These are phyloP conservation scores for Platyscapa corneri DNA, from an alignment of 1,140 invertebrate genomes.

Conservation along the genomic window DNA sequence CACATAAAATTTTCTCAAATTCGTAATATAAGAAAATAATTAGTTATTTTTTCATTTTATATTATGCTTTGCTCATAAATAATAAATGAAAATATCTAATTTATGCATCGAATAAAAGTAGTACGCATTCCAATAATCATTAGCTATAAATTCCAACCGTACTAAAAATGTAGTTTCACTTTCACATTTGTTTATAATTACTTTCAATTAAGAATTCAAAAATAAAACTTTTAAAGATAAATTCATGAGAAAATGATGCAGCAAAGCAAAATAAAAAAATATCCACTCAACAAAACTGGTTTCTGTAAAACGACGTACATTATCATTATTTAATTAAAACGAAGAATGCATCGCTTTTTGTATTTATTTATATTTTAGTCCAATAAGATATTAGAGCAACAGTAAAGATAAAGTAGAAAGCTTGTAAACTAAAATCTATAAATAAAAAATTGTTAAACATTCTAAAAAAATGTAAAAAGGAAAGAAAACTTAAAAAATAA, in stretches of 20 bases:
- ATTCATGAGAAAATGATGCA: background rate
- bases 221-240: background rate
- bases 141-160: background rate
- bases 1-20: background rate
- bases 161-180: background rate
- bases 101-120: background rate
- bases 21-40: background rate
- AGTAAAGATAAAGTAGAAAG: too few relatives aligned
- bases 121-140: background rate
- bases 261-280: background rate
- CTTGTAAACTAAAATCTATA: too few relatives aligned
- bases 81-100: slow-evolving; percentile 15
- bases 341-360: background rate
- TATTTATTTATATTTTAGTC: background rate
- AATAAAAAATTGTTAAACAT: too few relatives aligned
- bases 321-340: background rate
- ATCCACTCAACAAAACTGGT: background rate
- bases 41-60: background rate
- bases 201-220: background rate
- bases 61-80: background rate
- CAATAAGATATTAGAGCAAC: too few relatives aligned
- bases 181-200: background rate
- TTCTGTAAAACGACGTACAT: background rate
- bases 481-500: background rate
- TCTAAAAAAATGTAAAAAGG: too few relatives aligned